These are phyloP conservation scores for Polyploca ridens DNA, from an alignment of 2,888 invertebrate genomes.

Conservation along the genomic window DNA sequence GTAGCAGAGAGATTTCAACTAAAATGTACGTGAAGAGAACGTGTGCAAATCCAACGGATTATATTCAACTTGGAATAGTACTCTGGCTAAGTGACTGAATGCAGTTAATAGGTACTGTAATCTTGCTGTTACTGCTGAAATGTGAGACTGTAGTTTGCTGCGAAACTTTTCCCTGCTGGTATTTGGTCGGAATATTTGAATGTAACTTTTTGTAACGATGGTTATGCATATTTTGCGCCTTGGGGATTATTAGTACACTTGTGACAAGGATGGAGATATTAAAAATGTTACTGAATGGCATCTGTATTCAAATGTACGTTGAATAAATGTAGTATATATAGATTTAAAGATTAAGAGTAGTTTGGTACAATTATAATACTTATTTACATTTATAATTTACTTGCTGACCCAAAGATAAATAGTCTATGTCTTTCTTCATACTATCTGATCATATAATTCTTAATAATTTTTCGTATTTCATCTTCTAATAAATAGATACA, in stretches of 20 bases:
- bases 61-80: slow-evolving; percentile 23
- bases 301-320: too few species aligned
- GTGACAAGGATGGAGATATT: too few species aligned
- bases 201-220: background rate
- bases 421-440: too few species aligned
- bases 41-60: slow-evolving; percentile 34
- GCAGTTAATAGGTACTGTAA: slow-evolving; percentile 26
- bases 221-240: background rate
- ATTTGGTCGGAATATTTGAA: background rate
- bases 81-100: slow-evolving; percentile 27
- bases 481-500: background rate
- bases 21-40: slow-evolving; percentile 26
- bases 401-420: too few species aligned
- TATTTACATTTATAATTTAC: too few species aligned
- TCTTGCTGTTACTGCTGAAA: slow-evolving; percentile 26
- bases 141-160: slow-evolving; percentile 17
- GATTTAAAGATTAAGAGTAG: too few species aligned
- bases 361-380: too few species aligned
- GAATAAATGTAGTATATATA: too few species aligned
- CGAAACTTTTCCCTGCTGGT: background rate
- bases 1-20: slow-evolving; percentile 29
- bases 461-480: background rate
- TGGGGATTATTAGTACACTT: background rate
- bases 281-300: too few species aligned
- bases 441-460: too few species aligned